These are phyloP conservation scores for Yoshiicerus persimilis DNA, from an alignment of 1,140 invertebrate species.

Conservation along the genomic window DNA sequence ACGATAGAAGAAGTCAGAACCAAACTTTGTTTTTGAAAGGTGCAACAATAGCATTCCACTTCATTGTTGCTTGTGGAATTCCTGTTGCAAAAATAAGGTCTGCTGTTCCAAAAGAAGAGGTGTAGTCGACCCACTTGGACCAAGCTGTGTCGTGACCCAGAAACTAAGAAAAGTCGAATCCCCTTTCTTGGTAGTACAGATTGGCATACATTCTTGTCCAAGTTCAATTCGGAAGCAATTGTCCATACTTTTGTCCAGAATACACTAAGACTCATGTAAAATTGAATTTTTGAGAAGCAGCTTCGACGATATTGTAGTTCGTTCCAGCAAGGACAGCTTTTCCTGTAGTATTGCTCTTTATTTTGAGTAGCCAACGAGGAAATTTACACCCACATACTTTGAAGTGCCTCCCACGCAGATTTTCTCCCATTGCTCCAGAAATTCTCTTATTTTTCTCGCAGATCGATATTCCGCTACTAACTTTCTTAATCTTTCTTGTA, in stretches of 20 bases:
- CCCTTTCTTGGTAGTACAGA: background rate
- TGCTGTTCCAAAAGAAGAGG: background rate
- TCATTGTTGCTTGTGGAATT: background rate
- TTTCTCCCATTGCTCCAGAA: background rate
- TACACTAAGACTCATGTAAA: background rate
- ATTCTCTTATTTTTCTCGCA: background rate
- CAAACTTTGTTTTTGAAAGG: background rate
- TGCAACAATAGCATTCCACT: background rate
- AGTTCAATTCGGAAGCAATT: background rate
- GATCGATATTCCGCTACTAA: background rate
- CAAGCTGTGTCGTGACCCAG: background rate
- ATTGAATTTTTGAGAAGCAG: background rate
- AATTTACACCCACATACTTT: constrained; percentile 17
- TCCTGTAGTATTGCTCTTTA: background rate
- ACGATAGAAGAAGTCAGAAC: background rate
- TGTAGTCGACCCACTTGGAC: constrained; percentile 10
- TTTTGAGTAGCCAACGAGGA: background rate
- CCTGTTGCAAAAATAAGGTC: background rate
- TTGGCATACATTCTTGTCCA: constrained; percentile 24
- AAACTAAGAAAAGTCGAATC: background rate
- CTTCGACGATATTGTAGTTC: background rate
- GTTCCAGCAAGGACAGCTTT: background rate
- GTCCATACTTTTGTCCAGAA: background rate
- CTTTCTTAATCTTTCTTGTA: background rate
- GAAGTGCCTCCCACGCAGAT: background rate